Evolutionary conservation across 2,113 vertebrate species (phyloP), one percentile per base, ranked within the genome.

Genomic region (Fukomys damarensis): DNA sequence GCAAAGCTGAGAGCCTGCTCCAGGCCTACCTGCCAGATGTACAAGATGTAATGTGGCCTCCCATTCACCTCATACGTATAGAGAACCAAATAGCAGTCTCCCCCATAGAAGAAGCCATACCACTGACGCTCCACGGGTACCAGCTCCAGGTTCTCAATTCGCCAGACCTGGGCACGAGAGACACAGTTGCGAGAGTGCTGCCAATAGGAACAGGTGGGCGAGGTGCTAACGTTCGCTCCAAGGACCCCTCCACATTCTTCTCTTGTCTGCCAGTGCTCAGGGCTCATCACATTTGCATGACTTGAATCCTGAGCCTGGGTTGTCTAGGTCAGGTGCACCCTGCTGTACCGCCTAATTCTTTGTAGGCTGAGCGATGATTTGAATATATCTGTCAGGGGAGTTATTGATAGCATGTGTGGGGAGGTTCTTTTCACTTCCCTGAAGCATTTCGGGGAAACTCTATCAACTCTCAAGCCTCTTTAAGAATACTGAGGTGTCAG

Each of bases 21-120:
- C 79, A 52, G 79, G 65, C 98, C 97, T 98, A 99, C 99, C 99
- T 99, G 99, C 99, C 99, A 99, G 28, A 99, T 99, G 95, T 99
- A 99, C 41, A 99, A 97, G 90, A 99, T 96, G 98, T 99, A 99
- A 94, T 82, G 97, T 6, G 98, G 97, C 97, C 98, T 99, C 89
- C 86, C 96, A 61, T 98, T 98, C 7, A 99, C 97, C 41, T 98
- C 86, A 17, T 99, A 99, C 0, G 98, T 99, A 97, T 99, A 99
- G 38, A 99, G 98, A 74, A 99, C 97, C 94, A 99, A 98, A 94
- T 99, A 99, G 96, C 99, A 99, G 96, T 99, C 99, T 77, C 99
- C 99, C n/a, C 99, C 99, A 1, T 99, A 99, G 97, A 99, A 99
- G 98, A 99, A 99, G 59, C 99, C 99, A 0, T 98, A 85, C 92